Evolutionary conservation across 2,888 invertebrate species (phyloP), one percentile per base, ranked within the genome.

Genomic region (Cephus pygmeus): DNA sequence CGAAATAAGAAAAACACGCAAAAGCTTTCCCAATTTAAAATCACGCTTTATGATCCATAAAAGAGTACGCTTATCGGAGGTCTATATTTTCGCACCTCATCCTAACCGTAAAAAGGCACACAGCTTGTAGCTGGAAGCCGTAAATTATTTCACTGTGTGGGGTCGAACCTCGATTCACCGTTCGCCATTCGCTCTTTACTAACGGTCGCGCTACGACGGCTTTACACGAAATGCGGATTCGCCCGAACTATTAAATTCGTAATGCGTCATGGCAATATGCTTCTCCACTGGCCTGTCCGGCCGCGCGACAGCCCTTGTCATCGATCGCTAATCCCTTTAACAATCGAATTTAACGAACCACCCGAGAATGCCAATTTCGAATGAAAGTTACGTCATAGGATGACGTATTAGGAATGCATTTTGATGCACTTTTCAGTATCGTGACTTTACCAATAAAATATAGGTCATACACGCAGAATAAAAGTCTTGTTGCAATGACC

Each of bases 31-130:
- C 15, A 30, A 71, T 71, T 71, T 31, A 31, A 71, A 71, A 33
- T 71, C 71, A 23, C 12, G 31, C 33, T 71, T 71, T 71, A 71
- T 9, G 33, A 33, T 12, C 71, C 71, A 71, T 71, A 33, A 71
- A 71, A 71, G 33, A 71, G 31, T 31, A 56, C 31, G 73, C 74
- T 80, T 79, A 69, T 83, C 80, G 12, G 80, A 79, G 33, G 75
- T 68, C 56, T 76, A 34, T 69, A 69, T 75, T 56, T 80, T 81
- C 12, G 79, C 23, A 23, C 81, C 73, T 83, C 81, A 34, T 81
- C 77, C 4, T 74, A 74, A 76, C 81, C 83, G 33, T 71, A 71
- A 71, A 71, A 69, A 30, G 9, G 71, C 71, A 12, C 31, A 71
- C 12, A 15, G 71, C 31, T 23, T 9, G 23, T 56, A 56, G 71